Base-by-base conservation (phyloP, 1,140 invertebrate species). In the Ips typographus region DNA sequence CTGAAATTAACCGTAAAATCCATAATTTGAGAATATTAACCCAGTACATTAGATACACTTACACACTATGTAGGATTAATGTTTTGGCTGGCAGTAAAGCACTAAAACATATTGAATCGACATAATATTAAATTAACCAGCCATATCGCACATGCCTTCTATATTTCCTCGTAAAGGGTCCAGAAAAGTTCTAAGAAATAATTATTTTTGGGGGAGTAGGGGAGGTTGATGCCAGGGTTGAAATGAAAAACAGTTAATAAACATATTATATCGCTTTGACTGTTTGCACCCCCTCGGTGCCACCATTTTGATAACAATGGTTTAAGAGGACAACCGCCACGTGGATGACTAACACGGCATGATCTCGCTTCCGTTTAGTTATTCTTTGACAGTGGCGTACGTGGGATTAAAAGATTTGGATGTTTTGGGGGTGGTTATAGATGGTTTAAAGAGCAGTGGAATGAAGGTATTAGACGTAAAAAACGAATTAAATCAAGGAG, bases 221-320 rank as follows among this genome's bases (percentile, higher is more conserved):
- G 49, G 39, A 43, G 42, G 36, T 47, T 37, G 55, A 4, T 41
- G 39, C 3, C 3, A 41, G 41, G 43, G 40, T 8, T 38, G 42
- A 63, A 63, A 69, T 69, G 67, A 69, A 69, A 69, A 69, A 69
- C 67, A 69, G 67, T 69, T 69, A 69, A 69, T 69, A 69, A 69
- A 69, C 67, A 69, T 69, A 69, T 69, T 69, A 69, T 69, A 69
- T 43, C 67, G 67, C 67, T 69, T 69, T 69, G 49, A 61, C 59
- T 69, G 67, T 63, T 62, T 61, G 57, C 66, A 68, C 67, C 67
- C 67, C 57, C 58, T 47, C 49, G 40, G 61, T 41, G 52, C 39
- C 59, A 63, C 60, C 57, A 62, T 69, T 69, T 61, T 69, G 67
- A 69, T 69, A 69, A 69, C 67, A 63, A 69, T 69, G 67, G 59